Conservation (phyloP, 2,113 vertebrate genomes). For the Xiphophorus maculatus region DNA sequence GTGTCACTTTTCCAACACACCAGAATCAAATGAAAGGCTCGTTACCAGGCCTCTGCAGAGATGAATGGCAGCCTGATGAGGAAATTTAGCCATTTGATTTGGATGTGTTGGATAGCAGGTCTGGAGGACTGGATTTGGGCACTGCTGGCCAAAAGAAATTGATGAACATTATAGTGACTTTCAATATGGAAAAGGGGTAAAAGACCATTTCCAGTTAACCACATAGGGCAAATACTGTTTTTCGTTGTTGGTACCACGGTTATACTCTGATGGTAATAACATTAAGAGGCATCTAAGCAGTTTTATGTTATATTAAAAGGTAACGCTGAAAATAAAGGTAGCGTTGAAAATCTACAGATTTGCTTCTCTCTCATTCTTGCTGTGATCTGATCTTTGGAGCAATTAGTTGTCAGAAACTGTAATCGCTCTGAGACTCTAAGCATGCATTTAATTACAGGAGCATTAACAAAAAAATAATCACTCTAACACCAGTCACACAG, state of each 20-base stretch:
- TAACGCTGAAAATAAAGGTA: slow-evolving; percentile 4
- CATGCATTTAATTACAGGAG: slow-evolving; percentile 78
- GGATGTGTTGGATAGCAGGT: no score
- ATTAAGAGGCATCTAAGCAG: neutral
- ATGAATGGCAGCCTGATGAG: no score
- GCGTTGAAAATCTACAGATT: slow-evolving; percentile 44
- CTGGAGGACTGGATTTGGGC: no score
- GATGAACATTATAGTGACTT: neutral
- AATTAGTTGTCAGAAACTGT: slow-evolving; percentile 70
- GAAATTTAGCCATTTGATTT: no score
- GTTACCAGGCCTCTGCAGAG: no score
- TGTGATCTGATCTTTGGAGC: slow-evolving; percentile 58
- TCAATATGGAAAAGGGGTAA: neutral
- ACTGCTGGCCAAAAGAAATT: neutral
- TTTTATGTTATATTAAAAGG: neutral
- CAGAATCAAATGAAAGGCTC: no score
- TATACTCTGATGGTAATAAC: neutral
- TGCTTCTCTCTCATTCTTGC: slow-evolving; percentile 65
- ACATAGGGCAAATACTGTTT: neutral
- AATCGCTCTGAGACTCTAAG: slow-evolving; percentile 72
- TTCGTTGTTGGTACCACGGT: neutral
- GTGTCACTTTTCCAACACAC: no score
- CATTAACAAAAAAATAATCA: slow-evolving; percentile 75
- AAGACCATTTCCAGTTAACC: neutral
- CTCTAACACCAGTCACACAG: slow-evolving; percentile 70